Evolutionary conservation across 2,113 vertebrate species (phyloP).

Genomic region (Promerops cafer): DNA sequence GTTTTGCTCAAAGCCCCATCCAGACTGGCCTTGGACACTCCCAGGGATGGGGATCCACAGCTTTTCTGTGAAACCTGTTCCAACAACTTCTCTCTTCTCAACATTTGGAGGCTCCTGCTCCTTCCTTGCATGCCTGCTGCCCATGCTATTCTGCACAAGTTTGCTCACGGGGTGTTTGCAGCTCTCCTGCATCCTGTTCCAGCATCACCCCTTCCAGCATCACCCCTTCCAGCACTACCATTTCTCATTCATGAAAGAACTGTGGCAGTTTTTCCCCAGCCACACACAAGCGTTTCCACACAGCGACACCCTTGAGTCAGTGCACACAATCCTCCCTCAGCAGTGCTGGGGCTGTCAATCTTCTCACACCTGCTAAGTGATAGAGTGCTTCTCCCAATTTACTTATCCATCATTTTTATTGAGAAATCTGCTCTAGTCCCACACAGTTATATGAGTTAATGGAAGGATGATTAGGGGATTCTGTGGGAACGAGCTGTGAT

Average conservation of each 20-base stretch:
- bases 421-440: conserved; percentile 62
- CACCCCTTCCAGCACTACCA: background rate
- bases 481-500: conserved; percentile 8
- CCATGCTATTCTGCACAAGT: rapidly evolving
- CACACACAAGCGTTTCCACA: background rate
- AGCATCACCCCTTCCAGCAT: background rate
- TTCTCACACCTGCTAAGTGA: conserved; percentile 55
- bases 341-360: conserved; percentile 38
- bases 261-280: background rate
- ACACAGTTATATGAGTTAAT: conserved; percentile 64
- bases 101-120: background rate
- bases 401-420: conserved; percentile 67
- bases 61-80: background rate
- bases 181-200: background rate
- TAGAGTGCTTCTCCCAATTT: conserved; percentile 63
- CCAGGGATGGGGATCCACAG: background rate
- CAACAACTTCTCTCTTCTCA: background rate
- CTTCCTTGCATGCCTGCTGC: background rate
- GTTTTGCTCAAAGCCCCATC: background rate
- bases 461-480: conserved; percentile 54
- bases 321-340: background rate
- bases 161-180: background rate
- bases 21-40: background rate
- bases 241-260: background rate
- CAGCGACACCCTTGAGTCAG: background rate